Base-by-base conservation (phyloP, 2,113 vertebrate genomes). In the Scytalopus superciliaris region DNA sequence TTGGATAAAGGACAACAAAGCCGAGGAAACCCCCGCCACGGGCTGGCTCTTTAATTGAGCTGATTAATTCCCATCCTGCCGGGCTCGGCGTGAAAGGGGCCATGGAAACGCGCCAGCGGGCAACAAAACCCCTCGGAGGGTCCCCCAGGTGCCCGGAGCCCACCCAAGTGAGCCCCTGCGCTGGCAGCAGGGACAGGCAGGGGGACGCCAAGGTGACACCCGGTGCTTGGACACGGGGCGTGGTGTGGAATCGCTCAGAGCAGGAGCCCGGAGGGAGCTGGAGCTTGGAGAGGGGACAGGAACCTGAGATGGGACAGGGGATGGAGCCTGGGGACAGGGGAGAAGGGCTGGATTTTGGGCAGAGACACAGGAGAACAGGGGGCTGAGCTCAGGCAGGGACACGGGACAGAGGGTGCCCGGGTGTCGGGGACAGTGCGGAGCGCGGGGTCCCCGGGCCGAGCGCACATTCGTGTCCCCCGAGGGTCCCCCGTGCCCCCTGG, bases 391-490 rank as follows among this genome's bases (percentile, higher is more conserved):
- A 16, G 66, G 24, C 31, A 35, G 33, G 23, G 50, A 14, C 24
- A 19, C n/a, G 19, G 15, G 42, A 14, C 23, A 44, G 69, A n/a
- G n/a, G n/a, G n/a, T n/a, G n/a, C n/a, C n/a, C n/a, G 14, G 70
- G 44, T 31, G 10, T 13, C 39, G 10, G 17, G 28, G 10, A 42
- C 8, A 7, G 64, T 28, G 31, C 3, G 3, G 22, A 33, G 49
- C 6, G 4, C 40, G 17, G 28, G 11, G 47, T 8, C 27, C 6
- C 31, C 9, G 3, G 19, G 22, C 5, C 2, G 49, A 40, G 33
- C 0, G 0, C 24, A 13, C 40, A 10, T 27, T 0, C 7, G 12
- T 50, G 49, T 1, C 28, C 21, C 12, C 49, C 15, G 3, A 1
- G 1, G 1, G 45, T 22, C 15, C 28, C 21, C 7, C 4, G 3